Percentiles rank a stretch among this genome's conserved stretches.
These are phyloP conservation scores for Anseranas semipalmata DNA, from an alignment of 2,113 vertebrate genomes.

Conservation along the genomic window DNA sequence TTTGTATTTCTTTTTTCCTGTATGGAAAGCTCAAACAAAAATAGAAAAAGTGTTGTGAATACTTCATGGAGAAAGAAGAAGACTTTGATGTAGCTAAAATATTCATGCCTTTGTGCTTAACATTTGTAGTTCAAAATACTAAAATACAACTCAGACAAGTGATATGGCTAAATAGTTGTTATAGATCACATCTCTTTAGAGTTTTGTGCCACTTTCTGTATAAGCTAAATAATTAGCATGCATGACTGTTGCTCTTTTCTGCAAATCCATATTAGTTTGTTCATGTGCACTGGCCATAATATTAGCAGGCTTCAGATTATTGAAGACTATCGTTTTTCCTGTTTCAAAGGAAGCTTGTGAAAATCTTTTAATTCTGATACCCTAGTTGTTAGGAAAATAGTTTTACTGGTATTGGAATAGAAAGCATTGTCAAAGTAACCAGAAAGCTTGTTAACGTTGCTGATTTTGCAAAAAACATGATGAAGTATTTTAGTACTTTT, in stretches of 20 bases:
- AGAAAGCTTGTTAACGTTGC: neutral
- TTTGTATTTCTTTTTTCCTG: neutral
- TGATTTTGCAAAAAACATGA: neutral
- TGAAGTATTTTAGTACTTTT: neutral
- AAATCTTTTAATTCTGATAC: constrained; percentile 20
- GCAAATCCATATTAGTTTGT: constrained; percentile 31
- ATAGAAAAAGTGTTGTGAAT: accelerated
- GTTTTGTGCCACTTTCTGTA: neutral
- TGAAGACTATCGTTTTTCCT: neutral
- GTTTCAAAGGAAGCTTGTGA: neutral
- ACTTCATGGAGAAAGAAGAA: neutral
- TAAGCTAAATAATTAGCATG: neutral
- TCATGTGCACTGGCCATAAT: neutral
- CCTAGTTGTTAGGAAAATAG: neutral
- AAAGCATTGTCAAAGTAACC: constrained; percentile 16
- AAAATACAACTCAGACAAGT: neutral
- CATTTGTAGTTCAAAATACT: neutral
- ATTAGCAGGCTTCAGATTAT: constrained; percentile 17
- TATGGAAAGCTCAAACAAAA: neutral
- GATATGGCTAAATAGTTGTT: neutral
- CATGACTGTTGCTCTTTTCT: neutral
- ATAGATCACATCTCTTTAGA: neutral
- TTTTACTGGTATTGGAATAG: neutral
- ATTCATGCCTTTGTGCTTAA: neutral
- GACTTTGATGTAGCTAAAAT: neutral